These are phyloP conservation scores for Rotaria macrura DNA, from an alignment of 2,888 invertebrate species.

Conservation along the genomic window DNA sequence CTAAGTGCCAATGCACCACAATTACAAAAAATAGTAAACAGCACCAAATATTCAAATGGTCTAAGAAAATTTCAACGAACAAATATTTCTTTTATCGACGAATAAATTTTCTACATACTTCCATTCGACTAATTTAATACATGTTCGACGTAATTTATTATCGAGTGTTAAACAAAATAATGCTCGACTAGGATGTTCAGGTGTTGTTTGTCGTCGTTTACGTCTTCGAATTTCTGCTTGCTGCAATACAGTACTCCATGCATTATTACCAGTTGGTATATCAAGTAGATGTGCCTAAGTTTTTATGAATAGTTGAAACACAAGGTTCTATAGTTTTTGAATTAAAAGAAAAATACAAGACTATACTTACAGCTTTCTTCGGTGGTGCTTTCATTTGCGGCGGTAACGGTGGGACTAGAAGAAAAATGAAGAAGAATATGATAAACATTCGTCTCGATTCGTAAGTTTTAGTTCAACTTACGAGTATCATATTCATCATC, in stretches of 20 bases:
- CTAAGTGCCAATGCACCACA: slow-evolving; percentile 33
- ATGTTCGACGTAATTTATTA: slow-evolving; percentile 27
- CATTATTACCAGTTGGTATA: slow-evolving; percentile 17
- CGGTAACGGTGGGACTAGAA: background rate
- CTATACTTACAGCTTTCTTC: background rate
- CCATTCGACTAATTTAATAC: slow-evolving; percentile 34
- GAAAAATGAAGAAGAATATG: too few species aligned
- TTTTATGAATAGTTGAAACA: too few species aligned
- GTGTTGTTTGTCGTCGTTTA: slow-evolving; percentile 22
- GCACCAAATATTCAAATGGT: slow-evolving; percentile 34
- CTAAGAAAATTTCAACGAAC: background rate
- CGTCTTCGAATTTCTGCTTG: slow-evolving; percentile 26
- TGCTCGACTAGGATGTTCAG: slow-evolving; percentile 30
- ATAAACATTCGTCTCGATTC: too few species aligned
- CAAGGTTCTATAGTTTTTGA: too few species aligned
- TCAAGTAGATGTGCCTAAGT: background rate
- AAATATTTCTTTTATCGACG: too few species aligned
- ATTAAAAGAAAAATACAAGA: background rate
- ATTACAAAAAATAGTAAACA: slow-evolving; percentile 33
- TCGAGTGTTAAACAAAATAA: slow-evolving; percentile 27
- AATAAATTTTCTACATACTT: slow-evolving; percentile 27
- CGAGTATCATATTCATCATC: background rate
- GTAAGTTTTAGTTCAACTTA: background rate
- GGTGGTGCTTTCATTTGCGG: slow-evolving; percentile 17
- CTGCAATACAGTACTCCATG: slow-evolving; percentile 29